Base-by-base conservation (phyloP, 1,140 invertebrate species). In the Adelges cooleyi region DNA sequence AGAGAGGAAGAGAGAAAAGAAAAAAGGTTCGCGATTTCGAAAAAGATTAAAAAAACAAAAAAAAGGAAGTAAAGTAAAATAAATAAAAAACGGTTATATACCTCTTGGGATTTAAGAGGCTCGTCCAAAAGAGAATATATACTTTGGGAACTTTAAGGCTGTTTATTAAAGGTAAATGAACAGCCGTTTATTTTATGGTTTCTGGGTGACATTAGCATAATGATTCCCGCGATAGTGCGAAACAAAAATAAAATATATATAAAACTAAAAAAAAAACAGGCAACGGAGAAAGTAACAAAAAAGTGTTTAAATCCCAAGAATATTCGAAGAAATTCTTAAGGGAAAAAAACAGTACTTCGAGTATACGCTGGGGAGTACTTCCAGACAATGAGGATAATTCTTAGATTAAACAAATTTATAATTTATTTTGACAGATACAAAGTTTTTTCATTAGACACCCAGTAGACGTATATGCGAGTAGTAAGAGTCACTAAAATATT, bases 141-240 rank as follows among this genome's bases (percentile, higher is more conserved):
- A 48, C 56, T 62, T 62, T 48, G 42, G 56, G 10, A 62, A 62
- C 56, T 62, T 62, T 62, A 62, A 48, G 56, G 56, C 40, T 62
- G 56, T 62, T 62, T 62, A 62, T 62, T 62, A 62, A 62, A 62
- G 56, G 56, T 62, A 62, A 62, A 62, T 62, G 56, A 62, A 62
- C 56, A 62, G 56, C 56, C 56, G 56, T 62, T 62, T 62, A 62
- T 48, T 62, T 62, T 62, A 62, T 62, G 42, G 56, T 62, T 62
- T 62, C 56, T 62, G 56, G 56, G 56, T 62, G 56, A 46, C 56
- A 62, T 62, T 62, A 62, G 56, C 56, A 62, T 62, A 62, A 62
- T 62, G 56, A 62, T 62, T 62, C 56, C 56, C 56, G 42, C 56
- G 56, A 62, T 62, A 62, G 56, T 62, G 56, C 38, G 18, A 62